A percentile compares a stretch with the other conserved stretches of the same genome.
Evolutionary conservation across 2,888 invertebrate genomes (phyloP).

Genomic region (Kuschelorhynchus macadamiae): DNA sequence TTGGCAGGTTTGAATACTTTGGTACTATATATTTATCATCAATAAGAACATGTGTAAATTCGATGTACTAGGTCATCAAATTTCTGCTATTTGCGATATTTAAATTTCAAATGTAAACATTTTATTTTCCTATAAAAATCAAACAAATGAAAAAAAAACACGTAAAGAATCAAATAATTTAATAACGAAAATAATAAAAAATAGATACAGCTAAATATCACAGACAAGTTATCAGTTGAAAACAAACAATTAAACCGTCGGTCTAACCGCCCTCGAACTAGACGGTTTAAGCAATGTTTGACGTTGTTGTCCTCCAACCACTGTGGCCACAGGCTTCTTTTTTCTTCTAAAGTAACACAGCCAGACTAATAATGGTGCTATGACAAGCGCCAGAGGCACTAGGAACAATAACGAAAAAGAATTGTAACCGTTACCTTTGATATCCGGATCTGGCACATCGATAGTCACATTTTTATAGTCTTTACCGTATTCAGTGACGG

Average conservation of each 20-base stretch:
- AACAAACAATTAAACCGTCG: conserved; percentile 38
- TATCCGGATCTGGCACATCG: conserved; percentile 53
- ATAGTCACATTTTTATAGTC: conserved; percentile 61
- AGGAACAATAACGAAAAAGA: conserved; percentile 60
- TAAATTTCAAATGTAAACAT: too few species aligned
- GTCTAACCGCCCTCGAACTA: conserved; percentile 44
- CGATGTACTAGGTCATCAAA: too few species aligned
- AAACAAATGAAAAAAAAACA: background rate
- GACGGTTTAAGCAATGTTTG: conserved; percentile 52
- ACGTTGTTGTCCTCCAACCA: conserved; percentile 51
- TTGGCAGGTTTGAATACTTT: background rate
- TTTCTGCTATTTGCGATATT: too few species aligned
- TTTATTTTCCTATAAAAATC: too few species aligned
- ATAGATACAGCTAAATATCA: conserved; percentile 39
- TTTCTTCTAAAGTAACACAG: conserved; percentile 58
- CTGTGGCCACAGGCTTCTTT: conserved; percentile 26
- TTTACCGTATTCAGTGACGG: conserved; percentile 62
- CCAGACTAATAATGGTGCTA: conserved; percentile 63
- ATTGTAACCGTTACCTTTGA: conserved; percentile 54
- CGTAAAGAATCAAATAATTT: background rate
- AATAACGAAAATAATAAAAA: conserved; percentile 2
- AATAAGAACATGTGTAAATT: too few species aligned
- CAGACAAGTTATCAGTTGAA: conserved; percentile 37
- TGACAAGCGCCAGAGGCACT: conserved; percentile 62
- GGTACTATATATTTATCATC: too few species aligned